Base-by-base conservation (phyloP, 2,888 invertebrate species). In the Cheilosia soror region DNA sequence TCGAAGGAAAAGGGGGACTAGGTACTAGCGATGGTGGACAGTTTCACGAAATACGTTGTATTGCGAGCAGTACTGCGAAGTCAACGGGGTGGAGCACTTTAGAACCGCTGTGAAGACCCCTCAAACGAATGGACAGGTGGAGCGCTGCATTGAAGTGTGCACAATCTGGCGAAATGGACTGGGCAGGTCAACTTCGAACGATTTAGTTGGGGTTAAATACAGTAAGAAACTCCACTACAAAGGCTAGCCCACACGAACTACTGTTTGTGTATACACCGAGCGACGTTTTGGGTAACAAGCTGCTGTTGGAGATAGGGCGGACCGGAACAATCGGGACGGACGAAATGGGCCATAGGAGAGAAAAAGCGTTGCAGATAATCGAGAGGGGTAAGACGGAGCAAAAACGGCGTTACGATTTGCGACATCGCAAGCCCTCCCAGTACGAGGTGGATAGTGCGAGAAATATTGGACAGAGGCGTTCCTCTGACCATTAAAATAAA, bases 1-100 rank as follows among this genome's bases (percentile, higher is more conserved):
- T 15, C 49, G 7, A 47, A 51, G 58, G 27, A 53, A 53, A 13
- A 27, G 29, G 13, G 20, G 9, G 29, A 53, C 53, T 13, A 53
- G 13, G 29, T 29, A 25, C 53, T 27, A 13, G 13, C 53, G 53
- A 53, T 53, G 27, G 53, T 58, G 13, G 58, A 58, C 11, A 33
- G 20, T 58, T 58, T 58, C 15, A 58, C 40, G 6, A 58, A 58
- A 40, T 58, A 40, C 29, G n/a, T 15, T 0, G 49, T 65, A 29
- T 47, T 65, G 33, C 29, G 31, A 83, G 55, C 42, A 83, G 3
- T 88, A 88, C 57, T 88, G 87, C 69, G 57, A 77, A 3, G 27
- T 76, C 11, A 71, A 85, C 31, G 66, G 79, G 2, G 88, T 89
- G 7, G 40, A 83, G 42, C 89, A 89, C 62, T 57, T 88, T 0